phyloP scores from a whole-genome alignment of 2,113 vertebrate species.

The Columba livia region DNA sequence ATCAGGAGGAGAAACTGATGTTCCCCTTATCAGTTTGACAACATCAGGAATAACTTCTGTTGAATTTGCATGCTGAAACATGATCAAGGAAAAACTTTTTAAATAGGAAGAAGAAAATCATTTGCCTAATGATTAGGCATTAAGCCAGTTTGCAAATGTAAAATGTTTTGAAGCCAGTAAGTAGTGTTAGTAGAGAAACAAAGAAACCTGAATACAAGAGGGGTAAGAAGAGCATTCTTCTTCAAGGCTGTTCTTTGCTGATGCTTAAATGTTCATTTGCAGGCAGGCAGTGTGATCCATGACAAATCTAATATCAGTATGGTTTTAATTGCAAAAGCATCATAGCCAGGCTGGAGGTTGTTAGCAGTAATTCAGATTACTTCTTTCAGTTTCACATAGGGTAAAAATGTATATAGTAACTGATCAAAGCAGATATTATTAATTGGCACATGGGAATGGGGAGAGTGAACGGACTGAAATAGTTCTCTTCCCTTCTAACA shows the following conservation, averaged over 20 bases:
- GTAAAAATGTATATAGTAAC: neutral
- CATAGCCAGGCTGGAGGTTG: neutral
- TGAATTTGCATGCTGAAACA: neutral
- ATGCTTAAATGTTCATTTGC: neutral
- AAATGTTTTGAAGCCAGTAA: neutral
- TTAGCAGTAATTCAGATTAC: neutral
- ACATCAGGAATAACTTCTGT: neutral
- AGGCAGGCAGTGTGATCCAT: neutral
- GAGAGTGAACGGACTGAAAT: neutral
- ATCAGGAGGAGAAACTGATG: neutral
- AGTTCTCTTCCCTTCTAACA: neutral
- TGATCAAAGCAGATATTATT: neutral
- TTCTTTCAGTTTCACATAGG: neutral
- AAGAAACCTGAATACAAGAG: neutral
- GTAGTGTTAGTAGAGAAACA: neutral
- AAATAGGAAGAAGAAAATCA: neutral
- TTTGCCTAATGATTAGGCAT: neutral
- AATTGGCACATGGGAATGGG: neutral
- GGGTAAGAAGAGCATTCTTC: neutral
- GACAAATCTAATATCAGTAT: neutral
- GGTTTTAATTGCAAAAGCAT: neutral
- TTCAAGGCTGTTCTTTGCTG: neutral
- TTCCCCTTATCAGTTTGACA: neutral
- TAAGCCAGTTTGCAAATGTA: neutral
- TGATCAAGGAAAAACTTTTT: neutral